These are phyloP conservation scores for Drosophila ananassae DNA, from an alignment of 1,140 invertebrate species.

Conservation along the genomic window DNA sequence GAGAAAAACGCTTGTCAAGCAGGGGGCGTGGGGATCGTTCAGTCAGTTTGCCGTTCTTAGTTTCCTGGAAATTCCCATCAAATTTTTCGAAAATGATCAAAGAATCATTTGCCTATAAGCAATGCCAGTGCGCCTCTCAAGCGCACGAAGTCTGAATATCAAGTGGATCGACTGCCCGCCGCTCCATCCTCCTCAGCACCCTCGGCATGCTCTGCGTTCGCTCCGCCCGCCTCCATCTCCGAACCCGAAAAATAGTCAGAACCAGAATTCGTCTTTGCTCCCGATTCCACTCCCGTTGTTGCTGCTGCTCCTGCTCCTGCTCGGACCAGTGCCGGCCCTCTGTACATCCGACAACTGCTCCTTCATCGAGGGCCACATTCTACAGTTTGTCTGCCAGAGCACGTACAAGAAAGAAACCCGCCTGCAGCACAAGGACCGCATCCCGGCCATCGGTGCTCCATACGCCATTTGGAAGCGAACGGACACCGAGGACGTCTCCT, in stretches of 20 bases:
- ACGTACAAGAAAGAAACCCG: slow-evolving; percentile 35
- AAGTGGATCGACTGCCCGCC: slow-evolving; percentile 52
- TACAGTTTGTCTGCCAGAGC: slow-evolving; percentile 61
- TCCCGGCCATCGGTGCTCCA: slow-evolving; percentile 43
- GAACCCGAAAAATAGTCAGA: not conserved
- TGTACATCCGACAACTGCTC: slow-evolving; percentile 36
- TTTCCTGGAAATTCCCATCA: slow-evolving; percentile 37
- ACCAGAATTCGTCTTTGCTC: not conserved
- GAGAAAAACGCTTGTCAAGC: slow-evolving; percentile 27
- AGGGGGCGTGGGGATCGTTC: slow-evolving; percentile 3
- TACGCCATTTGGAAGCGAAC: slow-evolving; percentile 60
- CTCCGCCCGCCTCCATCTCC: slow-evolving; percentile 1
- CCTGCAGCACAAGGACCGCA: slow-evolving; percentile 57
- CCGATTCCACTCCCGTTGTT: not conserved
- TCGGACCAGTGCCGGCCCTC: slow-evolving; percentile 10
- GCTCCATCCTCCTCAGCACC: slow-evolving; percentile 21
- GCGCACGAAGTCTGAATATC: slow-evolving; percentile 54
- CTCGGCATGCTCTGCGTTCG: slow-evolving; percentile 1
- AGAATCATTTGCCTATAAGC: slow-evolving; percentile 68
- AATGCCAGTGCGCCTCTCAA: slow-evolving; percentile 68
- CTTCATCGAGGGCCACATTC: slow-evolving; percentile 57
- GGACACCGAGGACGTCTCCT: slow-evolving; percentile 33
- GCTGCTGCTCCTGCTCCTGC: slow-evolving; percentile 33
- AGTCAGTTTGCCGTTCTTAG: slow-evolving; percentile 28
- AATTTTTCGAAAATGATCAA: slow-evolving; percentile 69